Evolutionary conservation across 2,888 invertebrate species (phyloP).

Genomic region (Chelonus formosanus): DNA sequence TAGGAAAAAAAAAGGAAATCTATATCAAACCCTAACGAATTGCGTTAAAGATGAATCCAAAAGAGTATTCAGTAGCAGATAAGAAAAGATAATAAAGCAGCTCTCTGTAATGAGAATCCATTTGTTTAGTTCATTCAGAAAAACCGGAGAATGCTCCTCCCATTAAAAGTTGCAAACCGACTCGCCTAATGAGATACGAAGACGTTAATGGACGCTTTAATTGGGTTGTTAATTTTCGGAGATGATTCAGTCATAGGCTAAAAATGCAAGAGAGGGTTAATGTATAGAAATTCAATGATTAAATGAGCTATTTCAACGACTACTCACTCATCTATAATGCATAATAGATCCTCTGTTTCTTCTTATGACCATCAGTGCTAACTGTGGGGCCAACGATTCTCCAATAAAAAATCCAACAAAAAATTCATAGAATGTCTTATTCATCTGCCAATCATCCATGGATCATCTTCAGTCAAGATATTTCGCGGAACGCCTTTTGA

Average conservation of each 20-base stretch:
- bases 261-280: constrained; percentile 56
- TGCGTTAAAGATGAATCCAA: background rate
- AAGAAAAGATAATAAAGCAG: constrained; percentile 41
- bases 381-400: background rate
- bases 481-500: too few relatives aligned
- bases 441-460: constrained; percentile 44
- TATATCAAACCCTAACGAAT: constrained; percentile 16
- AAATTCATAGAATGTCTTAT: constrained; percentile 10
- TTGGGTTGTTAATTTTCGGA: constrained; percentile 62
- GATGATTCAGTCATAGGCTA: constrained; percentile 57
- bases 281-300: constrained; percentile 49
- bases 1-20: background rate
- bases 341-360: constrained; percentile 27
- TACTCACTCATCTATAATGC: constrained; percentile 26
- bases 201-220: constrained; percentile 61
- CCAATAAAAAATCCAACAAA: constrained; percentile 10
- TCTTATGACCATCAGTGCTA: background rate
- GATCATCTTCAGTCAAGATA: constrained; percentile 31
- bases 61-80: constrained; percentile 29
- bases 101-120: constrained; percentile 37
- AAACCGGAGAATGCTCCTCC: constrained; percentile 47
- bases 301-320: constrained; percentile 52
- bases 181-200: constrained; percentile 59
- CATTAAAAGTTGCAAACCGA: constrained; percentile 57
- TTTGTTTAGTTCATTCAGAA: constrained; percentile 40